Evolutionary conservation across 1,140 invertebrate genomes (phyloP).

Genomic region (Neodiprion fabricii): DNA sequence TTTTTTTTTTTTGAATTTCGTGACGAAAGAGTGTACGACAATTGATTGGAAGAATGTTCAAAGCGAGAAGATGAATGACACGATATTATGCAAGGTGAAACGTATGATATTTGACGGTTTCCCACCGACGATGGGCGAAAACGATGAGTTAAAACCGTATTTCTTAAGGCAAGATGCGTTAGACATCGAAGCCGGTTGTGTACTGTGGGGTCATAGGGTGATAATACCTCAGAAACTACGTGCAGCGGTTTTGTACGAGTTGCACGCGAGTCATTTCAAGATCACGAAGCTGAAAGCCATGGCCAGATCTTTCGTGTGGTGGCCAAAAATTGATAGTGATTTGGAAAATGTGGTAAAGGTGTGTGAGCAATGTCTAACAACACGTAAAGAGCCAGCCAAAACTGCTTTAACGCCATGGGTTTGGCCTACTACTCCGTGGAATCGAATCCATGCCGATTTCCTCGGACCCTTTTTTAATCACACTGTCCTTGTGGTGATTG

Average conservation of each 20-base stretch:
- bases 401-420: conserved; percentile 7
- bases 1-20: no score
- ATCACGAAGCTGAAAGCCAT: conserved; percentile 34
- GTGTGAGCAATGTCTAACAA: background rate
- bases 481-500: background rate
- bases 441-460: conserved; percentile 10
- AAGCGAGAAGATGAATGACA: no score
- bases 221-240: conserved; percentile 27
- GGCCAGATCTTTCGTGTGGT: conserved; percentile 29
- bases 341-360: conserved; percentile 25
- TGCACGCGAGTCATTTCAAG: conserved; percentile 33
- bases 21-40: no score
- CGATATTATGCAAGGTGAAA: no score
- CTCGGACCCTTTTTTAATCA: conserved; percentile 5
- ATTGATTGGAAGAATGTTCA: no score
- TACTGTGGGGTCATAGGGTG: conserved; percentile 23
- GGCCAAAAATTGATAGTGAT: conserved; percentile 30
- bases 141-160: background rate
- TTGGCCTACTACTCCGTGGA: conserved; percentile 10
- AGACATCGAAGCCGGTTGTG: conserved; percentile 22
- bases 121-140: background rate
- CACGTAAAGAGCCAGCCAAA: conserved; percentile 2
- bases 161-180: conserved; percentile 8
- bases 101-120: no score
- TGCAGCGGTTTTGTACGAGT: conserved; percentile 28